Evolutionary conservation across 2,888 invertebrate species (phyloP), one percentile per base, ranked within the genome.

Genomic region (Amblyjoppa fuscipennis): DNA sequence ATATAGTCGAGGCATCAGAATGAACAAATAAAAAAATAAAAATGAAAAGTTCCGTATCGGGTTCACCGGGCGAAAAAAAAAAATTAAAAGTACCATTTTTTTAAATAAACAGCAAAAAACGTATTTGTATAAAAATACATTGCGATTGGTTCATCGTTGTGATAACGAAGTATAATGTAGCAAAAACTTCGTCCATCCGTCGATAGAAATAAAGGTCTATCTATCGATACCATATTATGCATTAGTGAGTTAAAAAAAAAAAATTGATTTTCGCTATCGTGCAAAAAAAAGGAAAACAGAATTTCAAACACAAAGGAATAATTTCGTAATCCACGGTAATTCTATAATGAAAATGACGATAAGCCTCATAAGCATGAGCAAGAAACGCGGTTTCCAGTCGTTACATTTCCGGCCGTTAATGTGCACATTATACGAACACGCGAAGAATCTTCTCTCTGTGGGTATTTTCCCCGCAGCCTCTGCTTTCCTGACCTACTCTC

Each of bases 401-500:
- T 9, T 38, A 9, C 38, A 38, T 38, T 9, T 38, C 1, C 9
- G 9, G 38, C 38, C 38, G 9, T 38, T 69, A 56, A 11, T 41
- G 38, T 69, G 28, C 74, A 25, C 45, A n/a, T 28, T n/a, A 49
- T 13, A 69, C 38, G 73, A 66, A 11, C 31, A 71, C 45, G 70
- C 41, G 51, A 71, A 81, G 66, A 77, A 81, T 38, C 38, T 38
- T 9, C 69, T 78, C 64, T 81, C 69, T 78, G 74, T 53, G 66
- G 41, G 64, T 45, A 53, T 81, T 81, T 61, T 73, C 61, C 31
- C 73, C 56, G 3, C 16, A 69, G 69, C 16, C 61, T 61, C 61
- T 61, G 41, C 74, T 81, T 81, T 69, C 20, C 82, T 75, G 81
- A 81, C 84, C 81, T 75, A 81, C 77, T 81, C 78, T 85, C 74